Evolutionary conservation across 2,888 invertebrate genomes (phyloP), one percentile per base, ranked within the genome.

Genomic region (Cataglyphis albicans): DNA sequence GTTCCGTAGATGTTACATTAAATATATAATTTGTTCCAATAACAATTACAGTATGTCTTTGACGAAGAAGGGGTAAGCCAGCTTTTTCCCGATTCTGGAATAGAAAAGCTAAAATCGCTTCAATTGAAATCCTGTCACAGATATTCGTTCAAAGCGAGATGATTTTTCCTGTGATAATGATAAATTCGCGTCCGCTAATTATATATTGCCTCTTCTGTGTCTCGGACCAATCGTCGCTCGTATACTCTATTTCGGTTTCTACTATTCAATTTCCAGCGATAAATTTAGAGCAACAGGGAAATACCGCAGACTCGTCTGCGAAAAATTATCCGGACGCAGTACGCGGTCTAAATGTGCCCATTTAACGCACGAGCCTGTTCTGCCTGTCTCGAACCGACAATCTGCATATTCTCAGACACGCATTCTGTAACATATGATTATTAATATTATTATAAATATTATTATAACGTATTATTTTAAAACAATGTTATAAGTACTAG

Each of bases 241-340:
- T 57, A 7, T 57, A 7, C 7, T 63, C 80, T 87, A 88, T 88
- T 88, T 84, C 65, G n/a, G n/a, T 15, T 52, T 41, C 76, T 83
- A 70, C 59, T 84, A 87, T 88, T 86, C 80, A 87, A 80, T 84
- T 80, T 87, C 70, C 75, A 64, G 38, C 32, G 76, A 12, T 85
- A 89, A 86, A 83, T 85, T 87, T 88, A 86, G 89, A 87, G 67
- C 72, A 82, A 67, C 44, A 25, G 57, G 12, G 38, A 78, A 41
- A 76, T 35, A 32, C 29, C 25, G 29, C 44, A 48, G 44, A 35
- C 10, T 44, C 25, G 35, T 72, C 65, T 82, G 32, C 6, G 10
- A 25, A 86, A 85, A 86, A 84, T 81, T 80, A 68, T 63, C 29
- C 48, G 41, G 5, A 35, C 15, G 3, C 35, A 35, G 6, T 2